Evolutionary conservation across 2,113 vertebrate species (phyloP), one percentile per base, ranked within the genome.

Genomic region (Gavialis gangeticus): DNA sequence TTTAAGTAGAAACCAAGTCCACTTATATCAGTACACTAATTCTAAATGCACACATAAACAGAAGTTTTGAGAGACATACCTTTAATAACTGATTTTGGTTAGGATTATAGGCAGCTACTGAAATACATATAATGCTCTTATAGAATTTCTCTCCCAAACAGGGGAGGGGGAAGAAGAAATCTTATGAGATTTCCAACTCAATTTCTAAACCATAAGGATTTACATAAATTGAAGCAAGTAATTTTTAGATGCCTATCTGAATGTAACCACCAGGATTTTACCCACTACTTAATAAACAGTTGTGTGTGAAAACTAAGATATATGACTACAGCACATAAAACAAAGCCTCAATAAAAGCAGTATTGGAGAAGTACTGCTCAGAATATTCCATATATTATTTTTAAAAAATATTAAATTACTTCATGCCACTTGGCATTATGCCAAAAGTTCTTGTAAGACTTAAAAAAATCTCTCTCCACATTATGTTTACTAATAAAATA

Each of bases 121-220:
- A 46, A 46, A 46, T 46, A 9, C 46, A 46, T 46, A 46, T 46
- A 46, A 46, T 9, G 46, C 46, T 46, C 46, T 46, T 46, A 46
- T 46, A 46, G 46, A 46, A 46, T 46, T 46, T 46, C 46, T 46
- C 46, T 46, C 46, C 46, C 46, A 46, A 46, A 9, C 46, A 46
- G 46, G 46, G 46, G 46, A 46, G 46, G 81, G 59, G 79, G 84
- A 66, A 34, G 84, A 79, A 25, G 67, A 30, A 69, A 22, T 55
- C 9, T 76, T 81, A 77, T 4, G 3, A 4, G 0, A 0, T 4
- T 66, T 59, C 57, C 8, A 12, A 59, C 59, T 80, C 56, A 87
- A 4, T 25, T 82, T 16, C 25, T 67, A 82, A 69, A 34, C 34
- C 66, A 69, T 30, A 69, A 69, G 17, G 66, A 28, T 69, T 69